Conservation (phyloP, 2,888 invertebrate species). For the Piscicola geometra region DNA sequence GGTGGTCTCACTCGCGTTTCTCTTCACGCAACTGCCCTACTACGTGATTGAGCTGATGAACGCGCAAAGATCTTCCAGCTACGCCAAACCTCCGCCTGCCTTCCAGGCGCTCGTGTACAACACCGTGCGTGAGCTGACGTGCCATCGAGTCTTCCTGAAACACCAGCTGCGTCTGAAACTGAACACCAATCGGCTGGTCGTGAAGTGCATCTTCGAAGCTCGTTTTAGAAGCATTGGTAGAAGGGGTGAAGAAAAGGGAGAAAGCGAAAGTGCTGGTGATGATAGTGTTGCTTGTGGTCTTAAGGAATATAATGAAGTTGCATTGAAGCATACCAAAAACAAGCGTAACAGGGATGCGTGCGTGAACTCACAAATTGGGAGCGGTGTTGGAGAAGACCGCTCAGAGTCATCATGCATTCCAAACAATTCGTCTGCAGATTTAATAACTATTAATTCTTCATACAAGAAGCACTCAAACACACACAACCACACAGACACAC, state of each 20-base stretch:
- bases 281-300: not conserved
- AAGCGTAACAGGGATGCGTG: too few relatives aligned
- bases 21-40: conserved; percentile 39
- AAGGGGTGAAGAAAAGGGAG: not conserved
- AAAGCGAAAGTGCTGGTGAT: not conserved
- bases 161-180: not conserved
- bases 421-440: too few relatives aligned
- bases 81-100: not conserved
- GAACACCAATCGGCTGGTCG: not conserved
- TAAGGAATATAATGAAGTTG: too few relatives aligned
- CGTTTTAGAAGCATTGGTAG: not conserved
- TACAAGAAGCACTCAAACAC: too few relatives aligned
- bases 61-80: not conserved
- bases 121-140: not conserved
- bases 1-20: conserved; percentile 39
- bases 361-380: too few relatives aligned
- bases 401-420: too few relatives aligned
- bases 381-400: too few relatives aligned
- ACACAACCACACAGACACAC: too few relatives aligned
- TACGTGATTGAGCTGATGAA: conserved; percentile 38
- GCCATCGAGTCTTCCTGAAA: not conserved
- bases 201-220: not conserved
- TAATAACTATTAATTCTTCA: too few relatives aligned
- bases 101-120: not conserved
- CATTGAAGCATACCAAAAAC: too few relatives aligned